Base-by-base conservation (phyloP, 2,113 vertebrate genomes). In the Dipodomys spectabilis region DNA sequence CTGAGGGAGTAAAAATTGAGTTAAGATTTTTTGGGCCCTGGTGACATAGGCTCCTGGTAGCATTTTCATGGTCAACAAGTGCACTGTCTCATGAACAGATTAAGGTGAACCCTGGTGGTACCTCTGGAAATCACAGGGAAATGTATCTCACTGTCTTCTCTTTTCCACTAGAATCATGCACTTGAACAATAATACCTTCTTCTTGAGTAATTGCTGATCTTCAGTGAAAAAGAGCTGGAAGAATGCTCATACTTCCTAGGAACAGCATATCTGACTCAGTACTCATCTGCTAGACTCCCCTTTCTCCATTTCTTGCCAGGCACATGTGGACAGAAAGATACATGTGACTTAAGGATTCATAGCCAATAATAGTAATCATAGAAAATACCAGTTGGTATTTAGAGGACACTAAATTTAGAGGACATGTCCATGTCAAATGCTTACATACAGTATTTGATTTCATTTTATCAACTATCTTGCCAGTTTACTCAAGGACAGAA, bases 161-260 rank as follows among this genome's bases (percentile, higher is more conserved):
- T 78, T 68, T 84, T 72, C 88, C 73, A 81, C 3, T 39, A 71
- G 49, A 84, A 32, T 84, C 71, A 77, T 60, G 22, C 30, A 65
- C n/a, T 86, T 89, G 22, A 81, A 83, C 49, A 84, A 77, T 65
- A 82, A 7, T 9, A 78, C 80, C 90, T 81, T 94, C 27, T 67
- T 44, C 69, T 13, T 81, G 75, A 35, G 27, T 20, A 39, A 62
- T 69, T 16, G 82, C 30, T 20, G 2, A 71, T 49, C 95, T 90
- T 75, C 10, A 74, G 60, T 22, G 53, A 74, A 88, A 87, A 71
- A 86, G 27, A 88, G n/a, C 12, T 71, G 27, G 88, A 86, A 62
- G 85, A 78, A 68, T 49, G 39, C 67, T 53, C 65, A 39, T 62
- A 68, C 35, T 7, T 71, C 60, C 35, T 11, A 0, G 19, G 64